These are phyloP conservation scores for Psix sp. DNA, from an alignment of 1,140 invertebrate genomes.

Conservation along the genomic window DNA sequence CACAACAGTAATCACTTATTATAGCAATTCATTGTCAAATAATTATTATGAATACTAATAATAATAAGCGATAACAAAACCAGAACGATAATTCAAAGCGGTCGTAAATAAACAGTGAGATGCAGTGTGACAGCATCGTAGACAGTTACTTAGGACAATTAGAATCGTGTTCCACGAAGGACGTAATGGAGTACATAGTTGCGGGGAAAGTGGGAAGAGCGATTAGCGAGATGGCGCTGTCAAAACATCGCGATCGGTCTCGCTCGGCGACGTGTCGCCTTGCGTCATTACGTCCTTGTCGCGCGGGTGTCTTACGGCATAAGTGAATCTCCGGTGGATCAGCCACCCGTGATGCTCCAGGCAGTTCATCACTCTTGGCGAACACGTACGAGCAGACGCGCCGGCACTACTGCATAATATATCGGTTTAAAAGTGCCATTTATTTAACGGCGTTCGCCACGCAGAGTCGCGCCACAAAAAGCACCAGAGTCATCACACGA, in stretches of 20 bases:
- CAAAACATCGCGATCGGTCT: conserved; percentile 68
- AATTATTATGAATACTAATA: conserved; percentile 26
- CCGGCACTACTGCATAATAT: conserved; percentile 70
- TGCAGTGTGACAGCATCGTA: conserved; percentile 35
- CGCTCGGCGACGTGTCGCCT: conserved; percentile 4
- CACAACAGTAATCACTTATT: too few relatives aligned
- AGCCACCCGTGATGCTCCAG: conserved; percentile 69
- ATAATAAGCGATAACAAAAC: conserved; percentile 38
- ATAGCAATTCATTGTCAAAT: neutral
- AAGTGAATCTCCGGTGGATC: conserved; percentile 65
- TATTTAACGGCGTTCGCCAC: conserved; percentile 73
- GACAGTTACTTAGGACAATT: conserved; percentile 65
- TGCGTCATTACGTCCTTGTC: conserved; percentile 15
- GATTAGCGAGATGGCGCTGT: conserved; percentile 74
- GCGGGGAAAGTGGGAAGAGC: conserved; percentile 71
- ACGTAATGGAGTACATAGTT: conserved; percentile 58
- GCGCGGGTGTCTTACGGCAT: conserved; percentile 33
- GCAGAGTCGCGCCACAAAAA: conserved; percentile 67
- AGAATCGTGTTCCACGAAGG: conserved; percentile 64
- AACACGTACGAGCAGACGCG: conserved; percentile 55
- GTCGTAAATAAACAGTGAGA: conserved; percentile 53
- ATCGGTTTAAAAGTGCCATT: conserved; percentile 76
- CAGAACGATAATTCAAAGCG: conserved; percentile 22
- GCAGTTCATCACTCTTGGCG: conserved; percentile 70
- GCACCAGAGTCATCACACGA: too few relatives aligned